These are phyloP conservation scores for Hypotaenidia philippensis DNA, from an alignment of 2,797 vertebrate genomes.

Conservation along the genomic window DNA sequence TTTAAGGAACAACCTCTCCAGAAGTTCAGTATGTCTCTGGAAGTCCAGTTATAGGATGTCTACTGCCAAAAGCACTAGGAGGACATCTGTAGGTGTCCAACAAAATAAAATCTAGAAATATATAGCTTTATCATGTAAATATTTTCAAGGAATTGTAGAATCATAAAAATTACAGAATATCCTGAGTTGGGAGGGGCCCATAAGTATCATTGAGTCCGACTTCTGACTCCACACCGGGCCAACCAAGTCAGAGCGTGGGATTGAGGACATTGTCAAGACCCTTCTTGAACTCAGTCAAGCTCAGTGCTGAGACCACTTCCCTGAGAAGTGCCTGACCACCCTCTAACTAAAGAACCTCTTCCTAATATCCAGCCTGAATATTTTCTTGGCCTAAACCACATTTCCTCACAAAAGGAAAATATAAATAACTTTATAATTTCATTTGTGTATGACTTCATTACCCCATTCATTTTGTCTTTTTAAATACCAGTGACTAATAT, in stretches of 20 bases:
- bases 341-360: too few species aligned
- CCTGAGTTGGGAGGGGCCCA: too few species aligned
- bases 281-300: too few species aligned
- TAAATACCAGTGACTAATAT: neutral
- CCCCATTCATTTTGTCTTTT: neutral
- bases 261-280: too few species aligned
- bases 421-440: neutral
- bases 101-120: neutral
- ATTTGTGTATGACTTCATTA: neutral
- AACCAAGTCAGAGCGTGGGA: too few species aligned
- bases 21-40: neutral
- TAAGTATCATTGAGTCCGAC: too few species aligned
- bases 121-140: rapidly evolving
- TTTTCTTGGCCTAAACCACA: neutral
- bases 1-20: neutral
- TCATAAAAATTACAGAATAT: too few species aligned
- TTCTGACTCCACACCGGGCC: too few species aligned
- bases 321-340: too few species aligned
- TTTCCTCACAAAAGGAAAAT: neutral
- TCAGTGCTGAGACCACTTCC: too few species aligned
- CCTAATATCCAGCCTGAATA: too few species aligned
- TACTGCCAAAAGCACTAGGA: neutral
- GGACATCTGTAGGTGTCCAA: neutral
- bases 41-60: neutral
- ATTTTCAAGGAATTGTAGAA: too few species aligned